phyloP scores from a whole-genome alignment of 2,888 invertebrate genomes.

The Rhingia campestris region DNA sequence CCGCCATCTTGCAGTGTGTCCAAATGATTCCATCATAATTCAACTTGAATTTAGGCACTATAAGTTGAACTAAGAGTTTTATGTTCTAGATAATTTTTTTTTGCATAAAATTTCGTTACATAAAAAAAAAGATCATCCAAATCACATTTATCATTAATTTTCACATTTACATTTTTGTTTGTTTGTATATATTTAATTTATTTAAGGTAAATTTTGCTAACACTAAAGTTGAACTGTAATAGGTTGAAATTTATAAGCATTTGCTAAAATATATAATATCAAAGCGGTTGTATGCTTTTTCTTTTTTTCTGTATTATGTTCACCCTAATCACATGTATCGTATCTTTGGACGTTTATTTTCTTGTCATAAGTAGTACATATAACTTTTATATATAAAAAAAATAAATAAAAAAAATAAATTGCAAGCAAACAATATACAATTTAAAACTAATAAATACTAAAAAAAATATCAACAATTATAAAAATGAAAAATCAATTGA shows the following conservation, averaged over 20 bases:
- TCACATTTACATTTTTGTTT: no score
- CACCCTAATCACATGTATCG: conserved; percentile 62
- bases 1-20: conserved; percentile 30
- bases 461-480: conserved; percentile 38
- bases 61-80: conserved; percentile 60
- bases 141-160: background rate
- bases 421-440: conserved; percentile 13
- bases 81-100: conserved; percentile 28
- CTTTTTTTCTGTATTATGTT: conserved; percentile 28
- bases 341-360: conserved; percentile 69
- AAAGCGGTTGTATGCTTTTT: conserved; percentile 44
- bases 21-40: conserved; percentile 43
- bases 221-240: conserved; percentile 17
- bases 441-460: conserved; percentile 33
- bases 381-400: conserved; percentile 9
- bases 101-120: conserved; percentile 30
- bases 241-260: conserved; percentile 11
- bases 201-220: conserved; percentile 13
- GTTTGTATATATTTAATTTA: conserved; percentile 1
- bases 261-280: conserved; percentile 58
- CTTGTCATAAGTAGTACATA: conserved; percentile 25
- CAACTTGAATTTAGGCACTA: conserved; percentile 71
- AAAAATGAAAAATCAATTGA: conserved; percentile 57
- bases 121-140: conserved; percentile 15
- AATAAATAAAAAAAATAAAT: conserved; percentile 24